Percentiles rank a stretch among this genome's conserved stretches.
These are phyloP conservation scores for Drosophila murphyi DNA, from an alignment of 1,140 invertebrate species.

Conservation along the genomic window DNA sequence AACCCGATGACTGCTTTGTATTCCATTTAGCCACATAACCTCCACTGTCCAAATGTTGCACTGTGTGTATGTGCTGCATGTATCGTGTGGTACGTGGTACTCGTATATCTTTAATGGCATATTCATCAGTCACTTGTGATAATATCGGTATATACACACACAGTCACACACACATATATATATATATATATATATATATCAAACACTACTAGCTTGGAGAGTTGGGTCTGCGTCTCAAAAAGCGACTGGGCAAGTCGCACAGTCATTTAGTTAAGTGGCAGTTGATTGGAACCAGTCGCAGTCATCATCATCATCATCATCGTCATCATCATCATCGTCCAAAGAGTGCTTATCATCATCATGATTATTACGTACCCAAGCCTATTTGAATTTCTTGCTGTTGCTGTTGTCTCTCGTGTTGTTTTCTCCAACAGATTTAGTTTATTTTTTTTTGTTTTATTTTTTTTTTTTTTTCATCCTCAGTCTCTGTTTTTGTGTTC, in stretches of 20 bases:
- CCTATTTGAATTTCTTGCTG: slow-evolving; percentile 41
- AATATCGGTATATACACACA: slow-evolving; percentile 59
- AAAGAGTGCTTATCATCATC: background rate
- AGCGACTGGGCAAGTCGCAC: slow-evolving; percentile 64
- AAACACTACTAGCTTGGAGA: slow-evolving; percentile 25
- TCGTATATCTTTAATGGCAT: slow-evolving; percentile 80
- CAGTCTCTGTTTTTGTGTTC: slow-evolving; percentile 9
- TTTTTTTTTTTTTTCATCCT: slow-evolving; percentile 11
- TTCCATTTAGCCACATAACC: slow-evolving; percentile 21
- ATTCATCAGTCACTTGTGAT: slow-evolving; percentile 82
- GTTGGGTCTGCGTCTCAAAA: slow-evolving; percentile 30
- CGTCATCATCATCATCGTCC: slow-evolving; percentile 18
- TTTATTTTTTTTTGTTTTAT: slow-evolving; percentile 20
- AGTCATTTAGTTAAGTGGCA: slow-evolving; percentile 83
- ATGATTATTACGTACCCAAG: slow-evolving; percentile 28
- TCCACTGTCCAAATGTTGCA: background rate
- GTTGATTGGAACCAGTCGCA: slow-evolving; percentile 79
- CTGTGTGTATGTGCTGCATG: background rate
- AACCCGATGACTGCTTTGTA: slow-evolving; percentile 38
- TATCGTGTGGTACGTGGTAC: slow-evolving; percentile 39
- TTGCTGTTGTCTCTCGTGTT: background rate
- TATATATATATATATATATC: background rate
- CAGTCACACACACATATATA: slow-evolving; percentile 25
- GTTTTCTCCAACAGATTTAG: slow-evolving; percentile 37
- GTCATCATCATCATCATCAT: slow-evolving; percentile 48